Percentiles rank a stretch among this genome's conserved stretches.
Evolutionary conservation across 2,797 vertebrate species (phyloP).

Genomic region (Menidia menidia): DNA sequence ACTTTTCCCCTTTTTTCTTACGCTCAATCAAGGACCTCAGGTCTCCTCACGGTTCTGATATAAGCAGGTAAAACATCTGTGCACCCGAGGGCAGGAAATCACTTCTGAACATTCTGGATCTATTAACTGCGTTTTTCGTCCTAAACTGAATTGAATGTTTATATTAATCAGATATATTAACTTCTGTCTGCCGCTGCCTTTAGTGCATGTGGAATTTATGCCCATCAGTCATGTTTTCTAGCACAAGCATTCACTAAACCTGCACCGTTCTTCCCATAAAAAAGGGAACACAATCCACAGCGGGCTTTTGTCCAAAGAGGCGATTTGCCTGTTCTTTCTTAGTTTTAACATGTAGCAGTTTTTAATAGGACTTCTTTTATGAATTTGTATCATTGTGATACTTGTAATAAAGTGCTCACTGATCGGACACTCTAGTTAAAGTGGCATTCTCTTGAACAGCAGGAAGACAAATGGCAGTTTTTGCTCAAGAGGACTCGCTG

Average conservation of each 20-base stretch:
- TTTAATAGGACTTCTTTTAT: conserved; percentile 47
- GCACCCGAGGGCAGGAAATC: background rate
- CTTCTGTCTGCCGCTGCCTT: conserved; percentile 43
- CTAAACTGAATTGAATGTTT: too few relatives aligned
- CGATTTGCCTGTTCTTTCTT: conserved; percentile 32
- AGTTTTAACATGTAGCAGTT: conserved; percentile 33
- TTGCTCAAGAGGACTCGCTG: conserved; percentile 44
- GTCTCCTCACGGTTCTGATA: background rate
- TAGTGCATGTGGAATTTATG: conserved; percentile 54
- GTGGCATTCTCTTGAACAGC: conserved; percentile 48
- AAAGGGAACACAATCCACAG: background rate
- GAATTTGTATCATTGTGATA: conserved; percentile 62
- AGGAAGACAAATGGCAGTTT: conserved; percentile 65
- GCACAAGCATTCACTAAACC: conserved; percentile 51
- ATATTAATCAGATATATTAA: conserved; percentile 1
- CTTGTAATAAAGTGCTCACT: conserved; percentile 70
- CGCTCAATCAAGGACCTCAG: conserved; percentile 12
- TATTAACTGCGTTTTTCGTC: too few relatives aligned
- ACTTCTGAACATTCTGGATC: background rate
- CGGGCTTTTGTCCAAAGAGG: conserved; percentile 17
- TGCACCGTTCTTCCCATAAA: conserved; percentile 46
- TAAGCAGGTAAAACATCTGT: background rate
- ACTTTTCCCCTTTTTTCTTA: conserved; percentile 3
- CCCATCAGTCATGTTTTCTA: conserved; percentile 42
- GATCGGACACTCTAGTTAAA: conserved; percentile 57